Evolutionary conservation across 2,797 vertebrate genomes (phyloP).

Genomic region (Acipenser ruthenus): DNA sequence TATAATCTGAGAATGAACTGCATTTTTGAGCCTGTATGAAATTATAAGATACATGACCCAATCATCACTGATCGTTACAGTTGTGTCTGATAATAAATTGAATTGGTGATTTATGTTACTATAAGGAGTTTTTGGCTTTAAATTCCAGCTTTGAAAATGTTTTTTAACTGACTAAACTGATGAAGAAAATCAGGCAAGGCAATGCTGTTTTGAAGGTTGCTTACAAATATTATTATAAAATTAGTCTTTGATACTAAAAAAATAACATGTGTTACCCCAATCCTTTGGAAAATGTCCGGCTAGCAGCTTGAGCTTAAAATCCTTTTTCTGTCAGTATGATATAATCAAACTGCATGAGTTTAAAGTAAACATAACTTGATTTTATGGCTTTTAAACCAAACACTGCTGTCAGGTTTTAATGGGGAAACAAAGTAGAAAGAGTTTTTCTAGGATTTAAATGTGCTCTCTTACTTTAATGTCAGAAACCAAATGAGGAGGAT

Average conservation of each 20-base stretch:
- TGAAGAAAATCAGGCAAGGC: too few species aligned
- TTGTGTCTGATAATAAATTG: too few species aligned
- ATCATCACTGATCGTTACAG: too few species aligned
- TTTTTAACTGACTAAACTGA: too few species aligned
- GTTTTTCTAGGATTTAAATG: neutral
- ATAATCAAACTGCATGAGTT: constrained; percentile 5
- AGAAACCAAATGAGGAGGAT: neutral
- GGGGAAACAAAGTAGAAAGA: neutral
- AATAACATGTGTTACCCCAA: neutral
- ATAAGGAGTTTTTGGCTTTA: too few species aligned
- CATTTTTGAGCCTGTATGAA: too few species aligned
- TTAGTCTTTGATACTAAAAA: neutral
- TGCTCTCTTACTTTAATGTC: neutral
- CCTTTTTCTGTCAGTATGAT: neutral
- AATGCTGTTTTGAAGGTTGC: too few species aligned
- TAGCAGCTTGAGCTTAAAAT: neutral
- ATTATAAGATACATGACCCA: too few species aligned
- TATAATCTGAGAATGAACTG: too few species aligned
- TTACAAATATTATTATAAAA: neutral
- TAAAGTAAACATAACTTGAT: neutral
- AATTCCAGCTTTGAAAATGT: too few species aligned
- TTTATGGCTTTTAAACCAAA: constrained; percentile 1
- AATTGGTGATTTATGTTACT: too few species aligned
- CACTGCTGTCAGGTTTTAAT: neutral
- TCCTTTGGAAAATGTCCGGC: neutral